Evolutionary conservation across 2,888 invertebrate genomes (phyloP).

Genomic region (Scrobipalpa costella): DNA sequence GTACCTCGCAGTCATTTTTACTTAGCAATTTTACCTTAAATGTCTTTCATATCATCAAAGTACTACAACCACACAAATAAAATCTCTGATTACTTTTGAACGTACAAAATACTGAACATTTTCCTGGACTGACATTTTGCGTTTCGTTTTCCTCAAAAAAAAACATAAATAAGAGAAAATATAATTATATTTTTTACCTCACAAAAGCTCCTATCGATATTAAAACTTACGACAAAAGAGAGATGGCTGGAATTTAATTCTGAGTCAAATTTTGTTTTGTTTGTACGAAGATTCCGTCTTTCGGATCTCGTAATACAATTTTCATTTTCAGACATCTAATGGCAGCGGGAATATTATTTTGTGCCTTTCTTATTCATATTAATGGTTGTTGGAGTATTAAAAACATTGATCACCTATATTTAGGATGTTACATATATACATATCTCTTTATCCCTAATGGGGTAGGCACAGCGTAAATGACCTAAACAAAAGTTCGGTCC

Average conservation of each 20-base stretch:
- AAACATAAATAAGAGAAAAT: not conserved
- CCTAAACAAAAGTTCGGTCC: too few relatives aligned
- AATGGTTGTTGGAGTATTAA: not conserved
- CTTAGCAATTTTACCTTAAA: too few relatives aligned
- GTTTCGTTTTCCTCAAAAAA: not conserved
- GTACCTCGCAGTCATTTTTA: too few relatives aligned
- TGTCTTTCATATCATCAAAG: too few relatives aligned
- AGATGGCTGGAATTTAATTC: slow-evolving; percentile 15
- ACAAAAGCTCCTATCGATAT: slow-evolving; percentile 13
- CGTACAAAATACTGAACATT: too few relatives aligned
- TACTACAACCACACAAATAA: too few relatives aligned
- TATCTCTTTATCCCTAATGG: too few relatives aligned
- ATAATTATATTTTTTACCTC: not conserved
- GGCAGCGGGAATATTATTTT: slow-evolving; percentile 1
- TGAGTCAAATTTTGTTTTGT: slow-evolving; percentile 2
- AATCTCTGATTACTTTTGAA: too few relatives aligned
- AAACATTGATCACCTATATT: not conserved
- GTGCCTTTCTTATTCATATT: not conserved
- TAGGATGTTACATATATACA: too few relatives aligned
- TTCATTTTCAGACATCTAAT: slow-evolving; percentile 13
- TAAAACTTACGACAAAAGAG: slow-evolving; percentile 11
- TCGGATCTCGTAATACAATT: slow-evolving; percentile 15
- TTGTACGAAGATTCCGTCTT: slow-evolving; percentile 5
- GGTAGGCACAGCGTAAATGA: too few relatives aligned
- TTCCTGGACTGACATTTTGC: not conserved